These are phyloP conservation scores for Lepisosteus osseus DNA, from an alignment of 2,113 vertebrate genomes.

Conservation along the genomic window DNA sequence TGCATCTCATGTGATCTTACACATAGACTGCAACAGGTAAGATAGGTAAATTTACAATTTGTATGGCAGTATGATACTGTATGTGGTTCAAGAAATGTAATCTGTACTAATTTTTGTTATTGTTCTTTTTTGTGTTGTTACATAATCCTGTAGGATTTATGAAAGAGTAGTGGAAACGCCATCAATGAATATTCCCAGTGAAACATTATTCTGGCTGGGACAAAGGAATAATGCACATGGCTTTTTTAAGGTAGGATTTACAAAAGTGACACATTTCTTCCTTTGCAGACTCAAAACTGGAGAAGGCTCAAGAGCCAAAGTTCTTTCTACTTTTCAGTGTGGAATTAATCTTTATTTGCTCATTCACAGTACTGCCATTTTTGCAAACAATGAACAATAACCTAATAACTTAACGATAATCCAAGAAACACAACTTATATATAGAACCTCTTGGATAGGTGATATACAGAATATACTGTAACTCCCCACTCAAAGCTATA, in stretches of 20 bases:
- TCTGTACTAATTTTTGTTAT: not conserved
- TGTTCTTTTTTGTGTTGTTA: slow-evolving; percentile 21
- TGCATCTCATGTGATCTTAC: slow-evolving; percentile 88
- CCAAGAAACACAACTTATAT: no score
- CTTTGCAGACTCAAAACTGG: no score
- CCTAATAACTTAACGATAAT: no score
- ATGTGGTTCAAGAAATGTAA: not conserved
- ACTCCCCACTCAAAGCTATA: no score
- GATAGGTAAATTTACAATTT: slow-evolving; percentile 13
- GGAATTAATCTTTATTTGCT: no score
- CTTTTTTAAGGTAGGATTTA: slow-evolving; percentile 83
- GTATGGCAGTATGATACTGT: not conserved
- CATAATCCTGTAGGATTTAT: slow-evolving; percentile 77
- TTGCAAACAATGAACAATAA: no score
- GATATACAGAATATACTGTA: no score
- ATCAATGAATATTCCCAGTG: slow-evolving; percentile 83
- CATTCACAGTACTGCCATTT: no score
- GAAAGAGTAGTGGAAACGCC: slow-evolving; percentile 90
- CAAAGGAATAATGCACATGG: slow-evolving; percentile 93
- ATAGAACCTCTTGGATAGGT: no score
- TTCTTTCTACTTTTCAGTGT: no score
- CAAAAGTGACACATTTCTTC: no score
- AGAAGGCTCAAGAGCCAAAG: no score
- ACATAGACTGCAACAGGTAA: slow-evolving; percentile 96
- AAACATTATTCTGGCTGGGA: slow-evolving; percentile 89